These are phyloP conservation scores for Epirrita christyi DNA, from an alignment of 2,888 invertebrate species.

Conservation along the genomic window DNA sequence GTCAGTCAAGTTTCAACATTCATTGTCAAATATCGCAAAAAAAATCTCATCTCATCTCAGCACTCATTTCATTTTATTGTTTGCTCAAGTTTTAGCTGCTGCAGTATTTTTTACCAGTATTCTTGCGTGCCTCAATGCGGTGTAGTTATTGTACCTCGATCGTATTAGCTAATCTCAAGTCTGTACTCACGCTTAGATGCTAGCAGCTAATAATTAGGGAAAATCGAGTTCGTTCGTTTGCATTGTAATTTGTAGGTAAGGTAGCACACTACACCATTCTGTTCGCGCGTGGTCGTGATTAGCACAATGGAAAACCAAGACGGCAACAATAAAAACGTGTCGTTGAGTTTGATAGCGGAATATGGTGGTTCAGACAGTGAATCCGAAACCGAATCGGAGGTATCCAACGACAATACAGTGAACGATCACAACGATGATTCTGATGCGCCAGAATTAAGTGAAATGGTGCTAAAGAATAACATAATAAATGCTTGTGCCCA, in stretches of 20 bases:
- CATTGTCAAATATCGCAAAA: too few relatives aligned
- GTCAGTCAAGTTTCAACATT: too few relatives aligned
- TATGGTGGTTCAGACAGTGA: conserved; percentile 78
- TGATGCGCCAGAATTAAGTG: conserved; percentile 71
- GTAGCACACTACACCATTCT: conserved; percentile 32
- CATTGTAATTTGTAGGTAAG: conserved; percentile 9
- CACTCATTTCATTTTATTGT: background rate
- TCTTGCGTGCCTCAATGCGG: conserved; percentile 15
- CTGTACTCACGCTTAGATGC: conserved; percentile 8
- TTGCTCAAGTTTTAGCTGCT: conserved; percentile 3
- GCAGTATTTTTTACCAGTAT: conserved; percentile 13
- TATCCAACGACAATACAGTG: conserved; percentile 35
- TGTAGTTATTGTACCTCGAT: conserved; percentile 8
- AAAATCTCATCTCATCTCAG: too few relatives aligned
- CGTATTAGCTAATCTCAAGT: conserved; percentile 16
- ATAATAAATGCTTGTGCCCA: conserved; percentile 81
- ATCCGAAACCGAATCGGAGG: conserved; percentile 69
- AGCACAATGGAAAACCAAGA: conserved; percentile 77
- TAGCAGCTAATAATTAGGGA: conserved; percentile 23
- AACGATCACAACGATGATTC: conserved; percentile 73
- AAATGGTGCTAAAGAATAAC: conserved; percentile 81
- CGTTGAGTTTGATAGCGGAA: conserved; percentile 75
- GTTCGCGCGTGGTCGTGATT: conserved; percentile 42
- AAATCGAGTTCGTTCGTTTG: conserved; percentile 25
- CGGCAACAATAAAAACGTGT: conserved; percentile 77